Percentiles rank a stretch among this genome's conserved stretches.
phyloP scores from a whole-genome alignment of 1,140 invertebrate species.

The Drosophila ambigua region DNA sequence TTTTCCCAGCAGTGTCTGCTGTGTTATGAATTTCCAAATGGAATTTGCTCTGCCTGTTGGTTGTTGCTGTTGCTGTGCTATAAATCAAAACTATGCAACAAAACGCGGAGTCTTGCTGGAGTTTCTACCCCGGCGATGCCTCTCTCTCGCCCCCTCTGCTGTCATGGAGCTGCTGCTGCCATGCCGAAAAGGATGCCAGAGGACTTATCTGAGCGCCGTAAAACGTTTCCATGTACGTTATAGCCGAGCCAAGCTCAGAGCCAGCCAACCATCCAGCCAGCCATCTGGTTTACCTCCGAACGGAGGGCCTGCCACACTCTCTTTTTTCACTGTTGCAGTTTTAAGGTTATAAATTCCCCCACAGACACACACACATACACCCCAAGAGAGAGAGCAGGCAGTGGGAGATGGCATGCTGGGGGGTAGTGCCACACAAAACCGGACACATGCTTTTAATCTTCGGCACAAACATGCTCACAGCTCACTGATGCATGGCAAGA shows the following conservation, averaged over 20 bases:
- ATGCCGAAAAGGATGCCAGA: constrained; percentile 74
- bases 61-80: constrained; percentile 46
- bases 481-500: constrained; percentile 75
- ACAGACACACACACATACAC: constrained; percentile 35
- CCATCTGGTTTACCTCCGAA: constrained; percentile 66
- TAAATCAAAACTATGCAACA: constrained; percentile 82
- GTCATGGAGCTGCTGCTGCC: constrained; percentile 5
- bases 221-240: constrained; percentile 58
- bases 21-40: constrained; percentile 78
- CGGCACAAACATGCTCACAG: constrained; percentile 79
- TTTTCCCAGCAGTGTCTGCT: constrained; percentile 25
- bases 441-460: constrained; percentile 83
- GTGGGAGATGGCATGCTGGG: not conserved
- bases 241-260: constrained; percentile 33
- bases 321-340: constrained; percentile 78
- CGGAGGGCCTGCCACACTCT: constrained; percentile 1
- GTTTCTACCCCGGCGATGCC: constrained; percentile 11
- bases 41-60: constrained; percentile 54
- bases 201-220: constrained; percentile 73
- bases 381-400: not conserved
- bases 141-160: not conserved
- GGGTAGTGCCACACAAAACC: constrained; percentile 67
- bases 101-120: constrained; percentile 58
- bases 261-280: constrained; percentile 12
- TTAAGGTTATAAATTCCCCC: constrained; percentile 79